These are phyloP conservation scores for Zeus faber DNA, from an alignment of 2,113 vertebrate species.

Conservation along the genomic window DNA sequence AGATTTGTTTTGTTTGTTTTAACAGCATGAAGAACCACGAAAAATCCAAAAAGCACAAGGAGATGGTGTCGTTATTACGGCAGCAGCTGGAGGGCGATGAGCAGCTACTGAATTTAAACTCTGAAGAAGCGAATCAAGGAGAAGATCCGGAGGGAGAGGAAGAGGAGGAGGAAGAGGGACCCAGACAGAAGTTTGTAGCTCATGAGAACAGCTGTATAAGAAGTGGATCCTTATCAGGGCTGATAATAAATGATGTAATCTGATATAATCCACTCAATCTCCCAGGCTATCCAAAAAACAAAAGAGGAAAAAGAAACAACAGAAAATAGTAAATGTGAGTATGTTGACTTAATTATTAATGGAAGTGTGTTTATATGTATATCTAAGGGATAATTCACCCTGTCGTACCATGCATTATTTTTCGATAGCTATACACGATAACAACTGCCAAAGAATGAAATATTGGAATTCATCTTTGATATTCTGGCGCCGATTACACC, in stretches of 20 bases:
- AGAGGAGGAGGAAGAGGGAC: slow-evolving; percentile 61
- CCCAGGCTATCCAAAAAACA: slow-evolving; percentile 90
- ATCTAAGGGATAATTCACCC: no score
- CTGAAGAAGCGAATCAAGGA: slow-evolving; percentile 48
- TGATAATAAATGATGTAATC: not conserved
- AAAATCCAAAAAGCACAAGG: slow-evolving; percentile 94
- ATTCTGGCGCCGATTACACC: no score
- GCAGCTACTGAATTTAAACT: slow-evolving; percentile 48
- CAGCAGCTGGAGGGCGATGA: slow-evolving; percentile 90
- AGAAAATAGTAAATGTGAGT: slow-evolving; percentile 71
- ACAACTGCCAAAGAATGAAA: no score
- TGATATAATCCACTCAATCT: not conserved
- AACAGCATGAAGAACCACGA: slow-evolving; percentile 91
- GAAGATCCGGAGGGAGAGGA: slow-evolving; percentile 53
- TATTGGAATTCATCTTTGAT: no score
- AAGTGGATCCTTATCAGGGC: not conserved
- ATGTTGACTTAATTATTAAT: not conserved
- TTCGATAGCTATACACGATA: no score
- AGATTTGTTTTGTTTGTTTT: not conserved
- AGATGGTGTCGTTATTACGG: slow-evolving; percentile 87
- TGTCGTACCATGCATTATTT: no score
- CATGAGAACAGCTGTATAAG: not conserved
- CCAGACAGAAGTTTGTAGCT: slow-evolving; percentile 80
- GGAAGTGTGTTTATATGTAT: not conserved
- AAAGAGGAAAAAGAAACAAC: slow-evolving; percentile 84